Conservation (phyloP, 2,797 vertebrate species). For the Antennarius maculatus region DNA sequence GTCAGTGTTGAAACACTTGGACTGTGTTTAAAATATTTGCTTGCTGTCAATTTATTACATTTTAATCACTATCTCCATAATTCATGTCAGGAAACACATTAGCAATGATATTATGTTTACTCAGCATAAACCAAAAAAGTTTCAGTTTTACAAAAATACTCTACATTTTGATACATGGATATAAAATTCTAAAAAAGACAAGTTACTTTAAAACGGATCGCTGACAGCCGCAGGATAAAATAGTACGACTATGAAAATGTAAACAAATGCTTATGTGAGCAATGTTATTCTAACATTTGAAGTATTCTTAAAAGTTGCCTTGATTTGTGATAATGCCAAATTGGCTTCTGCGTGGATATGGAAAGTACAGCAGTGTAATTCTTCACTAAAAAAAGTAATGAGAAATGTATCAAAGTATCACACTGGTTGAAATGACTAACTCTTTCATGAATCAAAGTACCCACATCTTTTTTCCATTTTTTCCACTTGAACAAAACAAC, state of each 20-base stretch:
- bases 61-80: constrained; percentile 54
- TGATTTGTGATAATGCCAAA: constrained; percentile 54
- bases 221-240: constrained; percentile 71
- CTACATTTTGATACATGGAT: constrained; percentile 82
- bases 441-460: constrained; percentile 67
- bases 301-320: constrained; percentile 49
- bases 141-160: constrained; percentile 84
- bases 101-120: constrained; percentile 75
- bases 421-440: constrained; percentile 63
- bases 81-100: constrained; percentile 63
- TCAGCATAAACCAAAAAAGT: constrained; percentile 74
- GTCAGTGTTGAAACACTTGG: constrained; percentile 40
- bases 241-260: constrained; percentile 77
- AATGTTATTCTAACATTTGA: constrained; percentile 43
- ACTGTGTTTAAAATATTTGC: constrained; percentile 36
- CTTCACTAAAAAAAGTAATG: constrained; percentile 54
- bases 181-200: constrained; percentile 81
- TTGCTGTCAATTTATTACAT: constrained; percentile 44
- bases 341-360: constrained; percentile 65
- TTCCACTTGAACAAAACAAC: constrained; percentile 51
- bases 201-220: constrained; percentile 80
- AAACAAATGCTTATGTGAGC: constrained; percentile 71
- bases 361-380: constrained; percentile 60
- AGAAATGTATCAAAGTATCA: constrained; percentile 47
- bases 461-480: constrained; percentile 55